Evolutionary conservation across 2,888 invertebrate species (phyloP), one percentile per base, ranked within the genome.

Genomic region (Agriopis aurantiaria): DNA sequence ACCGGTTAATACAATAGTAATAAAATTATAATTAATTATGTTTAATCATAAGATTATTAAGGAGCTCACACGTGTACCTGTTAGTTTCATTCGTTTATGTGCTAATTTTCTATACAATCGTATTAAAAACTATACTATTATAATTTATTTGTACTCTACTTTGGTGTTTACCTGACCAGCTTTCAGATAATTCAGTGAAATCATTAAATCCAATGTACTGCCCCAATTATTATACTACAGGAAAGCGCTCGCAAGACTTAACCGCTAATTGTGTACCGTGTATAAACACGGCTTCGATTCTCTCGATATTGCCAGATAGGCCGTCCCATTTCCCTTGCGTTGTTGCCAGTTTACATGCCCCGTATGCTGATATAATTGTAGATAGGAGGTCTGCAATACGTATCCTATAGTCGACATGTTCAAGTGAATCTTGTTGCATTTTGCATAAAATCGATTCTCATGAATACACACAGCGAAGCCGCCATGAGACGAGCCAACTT

Each of bases 401-500:
- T 87, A 87, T 83, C 75, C 81, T 79, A 83, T 78, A 87, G 83
- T 79, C 86, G 82, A 86, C 88, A 83, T 86, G 89, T 89, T 89
- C 88, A 88, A 91, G 91, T 92, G 92, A 93, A 93, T 92, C 92
- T 93, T 92, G 92, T 91, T 93, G 92, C 91, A 93, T 92, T 94
- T 93, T 94, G 93, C 93, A 94, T 93, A 93, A 93, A 94, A 94
- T 94, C 94, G 92, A 94, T 94, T 92, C 88, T 91, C 92, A 90
- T 91, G 93, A 93, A 93, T 92, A 91, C 88, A 82, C 81, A 80
- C 80, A 82, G 78, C 84, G 84, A 83, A 82, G 84, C 88, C 85
- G 84, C 80, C 78, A 87, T 85, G 90, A 90, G 88, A 88, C 85
- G 88, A 86, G 82, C 84, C 85, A 82, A 83, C 82, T 85, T 81